Evolutionary conservation across 2,113 vertebrate genomes (phyloP).

Genomic region (Nothobranchius kuhntae): DNA sequence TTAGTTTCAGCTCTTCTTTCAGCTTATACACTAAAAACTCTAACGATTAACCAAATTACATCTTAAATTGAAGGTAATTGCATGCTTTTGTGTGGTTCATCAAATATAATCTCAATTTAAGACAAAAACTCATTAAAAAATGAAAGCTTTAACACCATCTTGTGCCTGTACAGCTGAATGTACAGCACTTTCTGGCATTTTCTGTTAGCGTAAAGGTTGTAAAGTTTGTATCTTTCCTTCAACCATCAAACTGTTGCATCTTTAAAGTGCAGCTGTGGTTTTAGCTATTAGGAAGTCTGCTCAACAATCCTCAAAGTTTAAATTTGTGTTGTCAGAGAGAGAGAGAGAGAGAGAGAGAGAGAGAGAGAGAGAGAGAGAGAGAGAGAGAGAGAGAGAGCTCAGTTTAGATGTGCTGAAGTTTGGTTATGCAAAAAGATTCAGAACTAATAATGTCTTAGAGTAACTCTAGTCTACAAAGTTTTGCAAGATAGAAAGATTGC

Average conservation of each 20-base stretch:
- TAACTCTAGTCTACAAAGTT: too few species aligned
- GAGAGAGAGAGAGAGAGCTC: too few species aligned
- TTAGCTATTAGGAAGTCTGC: background rate
- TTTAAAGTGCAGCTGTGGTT: background rate
- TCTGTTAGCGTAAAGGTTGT: too few species aligned
- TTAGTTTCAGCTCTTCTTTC: background rate
- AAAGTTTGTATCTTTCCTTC: background rate
- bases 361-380: too few species aligned
- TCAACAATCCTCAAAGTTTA: background rate
- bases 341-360: too few species aligned
- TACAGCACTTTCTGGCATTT: too few species aligned
- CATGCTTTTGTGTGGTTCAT: background rate
- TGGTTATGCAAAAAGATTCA: too few species aligned
- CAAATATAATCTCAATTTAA: background rate
- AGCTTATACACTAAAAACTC: background rate
- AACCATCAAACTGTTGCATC: background rate
- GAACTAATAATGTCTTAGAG: too few species aligned
- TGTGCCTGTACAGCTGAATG: background rate
- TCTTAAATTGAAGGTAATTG: background rate
- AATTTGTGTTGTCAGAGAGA: background rate
- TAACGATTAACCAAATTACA: background rate
- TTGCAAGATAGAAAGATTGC: too few species aligned
- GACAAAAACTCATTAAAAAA: background rate
- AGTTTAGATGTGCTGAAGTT: too few species aligned
- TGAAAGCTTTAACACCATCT: background rate